Base-by-base conservation (phyloP, 2,888 invertebrate genomes). In the Pharmacophagus antenor region DNA sequence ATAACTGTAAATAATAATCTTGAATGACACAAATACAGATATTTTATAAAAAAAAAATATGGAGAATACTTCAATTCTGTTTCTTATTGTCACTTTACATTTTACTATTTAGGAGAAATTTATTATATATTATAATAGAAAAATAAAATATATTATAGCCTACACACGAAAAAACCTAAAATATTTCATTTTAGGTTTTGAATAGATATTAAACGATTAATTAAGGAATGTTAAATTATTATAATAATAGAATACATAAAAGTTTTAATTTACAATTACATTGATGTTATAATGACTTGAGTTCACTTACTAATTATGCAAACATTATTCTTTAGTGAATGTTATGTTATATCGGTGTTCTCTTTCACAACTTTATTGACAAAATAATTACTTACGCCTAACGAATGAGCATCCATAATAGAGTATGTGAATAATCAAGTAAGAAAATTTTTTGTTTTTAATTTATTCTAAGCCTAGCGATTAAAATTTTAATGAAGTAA, bases 401-500 rank as follows among this genome's bases (percentile, higher is more conserved):
- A 27, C 27, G 7, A 10, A 27, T 27, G 10, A 27, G 10, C 27
- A 27, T 27, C 8, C 27, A 27, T 27, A 27, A 2, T 27, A 27
- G 10, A 2, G 7, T 27, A 27, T 10, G 27, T 4, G 5, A 27
- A 6, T 37, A 37, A 4, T 3, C n/a, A n/a, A n/a, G n/a, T n/a
- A n/a, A n/a, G 3, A 37, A 18, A 42, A 42, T 42, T 18, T 18
- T 18, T n/a, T 44, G 1, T 21, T 54, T 47, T 44, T 18, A 56
- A 51, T 47, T 22, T 37, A 52, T 37, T 37, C 20, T 44, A 52
- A 22, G 31, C n/a, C 21, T 48, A 1, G 22, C 22, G 25, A 25
- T 23, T 56, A 56, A 56, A 49, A 17, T 21, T 53, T 48, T 53
- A 48, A 53, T 47, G 41, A 42, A 20, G 20, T 15, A 47, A 25